These are phyloP conservation scores for Pipistrellus nathusii DNA, from an alignment of 2,797 vertebrate genomes.

Conservation along the genomic window DNA sequence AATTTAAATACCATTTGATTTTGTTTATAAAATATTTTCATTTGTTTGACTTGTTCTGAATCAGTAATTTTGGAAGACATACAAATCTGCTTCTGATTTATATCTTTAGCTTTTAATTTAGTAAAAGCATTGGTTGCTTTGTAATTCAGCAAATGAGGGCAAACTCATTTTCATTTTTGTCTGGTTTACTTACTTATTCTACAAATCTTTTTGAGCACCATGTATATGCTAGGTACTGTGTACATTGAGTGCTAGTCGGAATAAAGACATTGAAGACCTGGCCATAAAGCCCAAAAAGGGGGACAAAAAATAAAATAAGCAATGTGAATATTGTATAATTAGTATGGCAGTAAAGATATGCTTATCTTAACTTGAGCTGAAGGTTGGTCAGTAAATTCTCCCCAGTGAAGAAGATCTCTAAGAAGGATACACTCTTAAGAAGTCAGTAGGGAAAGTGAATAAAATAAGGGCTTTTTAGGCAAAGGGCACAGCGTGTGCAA, in stretches of 20 bases:
- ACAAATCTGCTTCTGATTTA: conserved; percentile 10
- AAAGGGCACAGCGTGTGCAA: conserved; percentile 12
- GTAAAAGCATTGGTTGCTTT: background rate
- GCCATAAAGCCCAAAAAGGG: background rate
- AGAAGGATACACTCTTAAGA: background rate
- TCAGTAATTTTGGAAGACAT: conserved; percentile 47
- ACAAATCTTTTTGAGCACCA: background rate
- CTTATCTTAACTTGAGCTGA: background rate
- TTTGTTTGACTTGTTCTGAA: conserved; percentile 44
- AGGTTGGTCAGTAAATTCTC: background rate
- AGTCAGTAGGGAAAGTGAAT: background rate
- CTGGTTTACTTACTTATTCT: conserved; percentile 45
- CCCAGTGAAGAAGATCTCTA: background rate
- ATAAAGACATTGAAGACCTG: background rate
- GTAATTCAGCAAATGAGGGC: background rate
- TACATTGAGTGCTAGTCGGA: background rate
- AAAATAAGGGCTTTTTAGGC: background rate
- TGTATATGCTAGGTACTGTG: background rate
- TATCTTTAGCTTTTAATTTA: conserved; percentile 29
- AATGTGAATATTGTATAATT: background rate
- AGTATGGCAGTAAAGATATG: background rate
- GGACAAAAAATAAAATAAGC: conserved; percentile 10
- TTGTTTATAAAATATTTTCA: conserved; percentile 55
- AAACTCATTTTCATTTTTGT: conserved; percentile 36
- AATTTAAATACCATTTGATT: conserved; percentile 54